phyloP scores from a whole-genome alignment of 2,888 invertebrate genomes.

The Scaptomyza flava region DNA sequence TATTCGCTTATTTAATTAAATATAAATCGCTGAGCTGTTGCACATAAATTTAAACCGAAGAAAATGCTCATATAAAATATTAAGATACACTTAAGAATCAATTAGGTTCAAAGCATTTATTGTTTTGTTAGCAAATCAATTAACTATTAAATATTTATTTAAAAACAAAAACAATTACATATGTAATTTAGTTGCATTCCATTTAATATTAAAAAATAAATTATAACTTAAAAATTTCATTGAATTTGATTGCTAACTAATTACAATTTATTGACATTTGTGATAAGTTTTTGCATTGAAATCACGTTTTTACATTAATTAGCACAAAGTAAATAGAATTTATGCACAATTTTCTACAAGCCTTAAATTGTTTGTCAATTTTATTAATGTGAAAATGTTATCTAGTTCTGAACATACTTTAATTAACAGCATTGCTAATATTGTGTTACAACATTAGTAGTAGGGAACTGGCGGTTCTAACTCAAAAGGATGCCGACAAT shows the following conservation, averaged over 20 bases:
- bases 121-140: background rate
- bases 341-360: background rate
- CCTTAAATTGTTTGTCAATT: background rate
- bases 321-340: background rate
- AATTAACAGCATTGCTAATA: background rate
- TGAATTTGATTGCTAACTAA: background rate
- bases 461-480: too few species aligned
- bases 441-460: background rate
- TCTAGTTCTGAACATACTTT: background rate
- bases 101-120: background rate
- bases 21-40: slow-evolving; percentile 66
- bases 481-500: too few species aligned
- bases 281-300: background rate
- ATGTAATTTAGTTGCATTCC: too few species aligned
- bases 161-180: too few species aligned
- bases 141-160: too few species aligned
- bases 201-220: too few species aligned
- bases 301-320: background rate
- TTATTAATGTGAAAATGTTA: background rate
- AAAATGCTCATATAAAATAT: slow-evolving; percentile 10
- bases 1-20: slow-evolving; percentile 66
- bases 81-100: slow-evolving; percentile 27
- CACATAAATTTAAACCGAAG: slow-evolving; percentile 68
- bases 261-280: background rate
- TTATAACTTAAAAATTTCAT: background rate